Evolutionary conservation across 2,113 vertebrate genomes (phyloP), one percentile per base, ranked within the genome.

Genomic region (Ibidorhyncha struthersii): DNA sequence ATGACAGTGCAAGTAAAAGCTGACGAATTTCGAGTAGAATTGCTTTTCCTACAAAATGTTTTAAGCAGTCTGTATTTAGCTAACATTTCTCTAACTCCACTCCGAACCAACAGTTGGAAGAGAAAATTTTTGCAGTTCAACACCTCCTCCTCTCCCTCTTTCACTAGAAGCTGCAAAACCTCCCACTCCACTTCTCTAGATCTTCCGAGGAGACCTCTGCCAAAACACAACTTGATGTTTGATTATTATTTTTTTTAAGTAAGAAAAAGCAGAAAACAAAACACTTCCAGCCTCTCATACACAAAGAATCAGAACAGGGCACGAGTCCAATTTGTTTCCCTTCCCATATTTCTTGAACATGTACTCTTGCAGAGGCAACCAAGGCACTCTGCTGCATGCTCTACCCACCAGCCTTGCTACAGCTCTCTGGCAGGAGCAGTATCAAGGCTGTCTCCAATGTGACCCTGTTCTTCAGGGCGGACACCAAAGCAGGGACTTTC

Each of bases 61-160:
- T 97, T 74, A 95, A 92, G 92, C 90, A 93, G 72, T 86, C 95
- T 96, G 92, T 96, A 95, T 97, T 97, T 96, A 96, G 93, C 85
- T 96, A 97, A 96, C 95, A 94, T 96, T 96, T 96, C 87, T 95
- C 91, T 90, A 96, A 91, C 93, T 97, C 67, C n/a, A 83, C 47
- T 93, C 89, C 62, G 76, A 94, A 94, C 94, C 82, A 97, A 88
- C 93, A 96, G 66, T 96, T 97, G 95, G 96, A 96, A 96, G 93
- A 93, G 86, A 95, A 94, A 93, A 92, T 90, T 84, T 90, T 95
- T 95, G 84, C 96, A 86, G 89, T 90, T 96, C 85, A 89, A 96
- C 94, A 93, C 95, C 93, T 96, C 96, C 96, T 95, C 95, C 86
- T 96, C 89, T 97, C 53, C 49, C 74, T 23, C 26, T 96, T 93